Evolutionary conservation across 2,113 vertebrate species (phyloP).

Genomic region (Aspidoscelis tigris): DNA sequence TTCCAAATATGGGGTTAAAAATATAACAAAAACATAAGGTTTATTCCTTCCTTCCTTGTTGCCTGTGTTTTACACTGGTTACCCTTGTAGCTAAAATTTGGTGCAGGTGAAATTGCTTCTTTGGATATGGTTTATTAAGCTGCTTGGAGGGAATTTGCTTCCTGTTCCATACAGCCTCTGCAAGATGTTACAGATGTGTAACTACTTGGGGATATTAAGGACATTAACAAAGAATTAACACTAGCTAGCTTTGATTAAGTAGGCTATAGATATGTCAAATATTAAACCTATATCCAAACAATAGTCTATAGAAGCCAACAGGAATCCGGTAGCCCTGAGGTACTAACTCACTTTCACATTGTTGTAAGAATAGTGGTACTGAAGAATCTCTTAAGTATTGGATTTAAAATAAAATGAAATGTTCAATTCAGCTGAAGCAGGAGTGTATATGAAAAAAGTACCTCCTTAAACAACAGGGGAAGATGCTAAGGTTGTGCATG

Average conservation of each 20-base stretch:
- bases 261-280: not conserved
- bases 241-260: not conserved
- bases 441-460: no score
- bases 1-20: not conserved
- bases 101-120: not conserved
- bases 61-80: not conserved
- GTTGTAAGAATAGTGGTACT: not conserved
- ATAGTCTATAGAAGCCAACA: not conserved
- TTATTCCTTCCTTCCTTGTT: not conserved
- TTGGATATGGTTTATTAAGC: not conserved
- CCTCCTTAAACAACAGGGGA: no score
- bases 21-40: not conserved
- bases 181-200: not conserved
- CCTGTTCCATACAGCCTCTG: not conserved
- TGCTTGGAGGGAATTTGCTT: not conserved
- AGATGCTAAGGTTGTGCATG: no score
- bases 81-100: not conserved
- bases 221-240: no score
- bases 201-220: not conserved
- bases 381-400: not conserved
- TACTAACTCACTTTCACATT: no score
- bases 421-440: no score
- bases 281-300: not conserved
- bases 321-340: no score
- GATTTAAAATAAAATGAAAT: no score